These are phyloP conservation scores for Pantala flavescens DNA, from an alignment of 1,140 invertebrate species.

Conservation along the genomic window DNA sequence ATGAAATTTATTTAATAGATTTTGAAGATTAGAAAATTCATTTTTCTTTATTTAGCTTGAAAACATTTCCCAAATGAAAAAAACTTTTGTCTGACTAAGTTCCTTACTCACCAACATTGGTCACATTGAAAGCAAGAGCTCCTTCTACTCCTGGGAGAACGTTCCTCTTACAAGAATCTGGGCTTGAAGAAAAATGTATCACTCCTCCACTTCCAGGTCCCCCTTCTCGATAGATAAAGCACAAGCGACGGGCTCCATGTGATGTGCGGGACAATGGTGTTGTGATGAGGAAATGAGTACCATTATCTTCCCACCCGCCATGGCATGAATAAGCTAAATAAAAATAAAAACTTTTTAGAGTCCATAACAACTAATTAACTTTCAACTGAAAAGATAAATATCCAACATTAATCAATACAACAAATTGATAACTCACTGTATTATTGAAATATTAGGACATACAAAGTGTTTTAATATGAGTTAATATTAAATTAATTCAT, in stretches of 20 bases:
- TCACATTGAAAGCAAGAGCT: slow-evolving; percentile 40
- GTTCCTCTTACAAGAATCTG: slow-evolving; percentile 43
- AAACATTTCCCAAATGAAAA: too few relatives aligned
- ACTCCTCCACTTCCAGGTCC: slow-evolving; percentile 27
- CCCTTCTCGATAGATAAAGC: slow-evolving; percentile 47
- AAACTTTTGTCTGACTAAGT: too few relatives aligned
- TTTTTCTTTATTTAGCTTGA: too few relatives aligned
- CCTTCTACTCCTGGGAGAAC: slow-evolving; percentile 35
- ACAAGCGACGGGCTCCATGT: slow-evolving; percentile 44
- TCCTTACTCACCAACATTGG: slow-evolving; percentile 34
- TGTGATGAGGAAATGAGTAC: slow-evolving; percentile 52
- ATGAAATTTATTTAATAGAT: too few relatives aligned
- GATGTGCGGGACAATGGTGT: slow-evolving; percentile 37
- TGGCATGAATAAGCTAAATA: slow-evolving; percentile 52
- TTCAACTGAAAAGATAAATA: too few relatives aligned
- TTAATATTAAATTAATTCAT: too few relatives aligned
- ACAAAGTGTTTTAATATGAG: too few relatives aligned
- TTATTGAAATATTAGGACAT: too few relatives aligned
- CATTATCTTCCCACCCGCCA: slow-evolving; percentile 55
- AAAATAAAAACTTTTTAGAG: not conserved
- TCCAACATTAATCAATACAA: too few relatives aligned
- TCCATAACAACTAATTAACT: too few relatives aligned
- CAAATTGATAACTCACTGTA: too few relatives aligned
- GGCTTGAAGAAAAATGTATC: slow-evolving; percentile 41
- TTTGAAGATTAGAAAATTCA: too few relatives aligned